phyloP scores from a whole-genome alignment of 2,888 invertebrate genomes.

The Caenorhabditis macrosperma region DNA sequence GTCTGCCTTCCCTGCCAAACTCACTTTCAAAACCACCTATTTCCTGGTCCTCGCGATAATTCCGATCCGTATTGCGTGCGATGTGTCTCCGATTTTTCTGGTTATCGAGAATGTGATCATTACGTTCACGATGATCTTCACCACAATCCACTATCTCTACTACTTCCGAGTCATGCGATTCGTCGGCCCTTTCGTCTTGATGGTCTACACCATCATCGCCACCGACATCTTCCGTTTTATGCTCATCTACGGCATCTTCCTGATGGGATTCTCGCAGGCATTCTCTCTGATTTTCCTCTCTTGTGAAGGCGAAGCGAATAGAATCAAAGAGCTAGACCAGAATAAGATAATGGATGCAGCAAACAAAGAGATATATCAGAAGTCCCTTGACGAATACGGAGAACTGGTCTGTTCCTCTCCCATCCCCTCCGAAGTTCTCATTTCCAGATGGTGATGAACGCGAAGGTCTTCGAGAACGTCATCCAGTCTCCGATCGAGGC shows the following conservation, averaged over 20 bases:
- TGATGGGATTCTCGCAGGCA: slow-evolving; percentile 94
- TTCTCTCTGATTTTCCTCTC: slow-evolving; percentile 82
- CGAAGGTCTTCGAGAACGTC: slow-evolving; percentile 54
- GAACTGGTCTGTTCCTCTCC: neutral
- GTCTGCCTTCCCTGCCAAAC: slow-evolving; percentile 91
- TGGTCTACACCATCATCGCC: slow-evolving; percentile 98
- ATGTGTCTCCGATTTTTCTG: slow-evolving; percentile 81
- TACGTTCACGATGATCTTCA: slow-evolving; percentile 61
- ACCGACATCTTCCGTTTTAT: slow-evolving; percentile 96
- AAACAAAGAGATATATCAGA: neutral
- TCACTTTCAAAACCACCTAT: slow-evolving; percentile 94
- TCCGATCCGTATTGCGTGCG: slow-evolving; percentile 53
- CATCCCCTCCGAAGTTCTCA: too few relatives aligned
- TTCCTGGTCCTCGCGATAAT: slow-evolving; percentile 88
- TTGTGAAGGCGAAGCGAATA: slow-evolving; percentile 59
- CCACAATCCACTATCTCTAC: slow-evolving; percentile 63
- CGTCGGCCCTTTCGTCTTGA: slow-evolving; percentile 97
- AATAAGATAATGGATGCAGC: slow-evolving; percentile 8
- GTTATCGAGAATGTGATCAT: slow-evolving; percentile 62
- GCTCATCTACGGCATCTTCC: slow-evolving; percentile 95
- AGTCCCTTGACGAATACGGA: neutral
- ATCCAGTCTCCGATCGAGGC: slow-evolving; percentile 63
- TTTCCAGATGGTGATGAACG: slow-evolving; percentile 50
- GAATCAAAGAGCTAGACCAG: slow-evolving; percentile 35
- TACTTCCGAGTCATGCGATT: slow-evolving; percentile 81